Evolutionary conservation across 1,140 invertebrate genomes (phyloP), one percentile per base, ranked within the genome.

Genomic region (Macrostomum lignano): DNA sequence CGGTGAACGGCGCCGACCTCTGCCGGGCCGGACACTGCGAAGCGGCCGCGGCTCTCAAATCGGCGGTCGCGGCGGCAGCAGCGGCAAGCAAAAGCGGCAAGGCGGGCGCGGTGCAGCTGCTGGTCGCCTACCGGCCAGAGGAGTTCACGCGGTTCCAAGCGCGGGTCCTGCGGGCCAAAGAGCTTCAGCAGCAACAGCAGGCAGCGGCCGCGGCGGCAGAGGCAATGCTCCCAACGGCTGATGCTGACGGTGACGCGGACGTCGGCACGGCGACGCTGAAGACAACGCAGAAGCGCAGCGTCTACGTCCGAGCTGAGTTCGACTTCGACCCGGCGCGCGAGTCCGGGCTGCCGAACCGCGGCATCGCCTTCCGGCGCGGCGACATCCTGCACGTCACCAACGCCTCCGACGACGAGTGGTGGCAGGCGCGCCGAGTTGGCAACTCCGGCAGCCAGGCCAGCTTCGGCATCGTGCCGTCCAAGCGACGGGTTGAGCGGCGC

Each of bases 331-430:
- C 86, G 2, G 70, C 73, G 40, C 75, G 78, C 58, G 91, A 96
- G 54, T 79, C 86, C 49, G 86, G 84, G 13, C 58, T 98, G 43
- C 88, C 88, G 1, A 81, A 77, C 38, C 68, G 82, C 45, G 86
- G 88, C 34, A 62, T 98, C 36, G 71, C 75, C 9, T 98, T 98
- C 58, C 44, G 46, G 33, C 91, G 91, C 52, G 91, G 91, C 7
- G 88, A 96, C 51, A 93, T 98, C 43, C 61, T 98, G 31, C 84
- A 96, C 55, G 86, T 98, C 31, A 88, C 81, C 20, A 98, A 98
- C 58, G 84, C 86, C 29, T 82, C 76, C 38, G 91, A 98, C 57
- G 86, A 94, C 55, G 84, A 96, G 56, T 98, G 88, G 88, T 98
- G 88, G 88, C 86, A 93, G 55, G 86, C 86, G 17, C 57, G 66